Evolutionary conservation across 2,888 invertebrate species (phyloP).

Genomic region (Uropetala carovei): DNA sequence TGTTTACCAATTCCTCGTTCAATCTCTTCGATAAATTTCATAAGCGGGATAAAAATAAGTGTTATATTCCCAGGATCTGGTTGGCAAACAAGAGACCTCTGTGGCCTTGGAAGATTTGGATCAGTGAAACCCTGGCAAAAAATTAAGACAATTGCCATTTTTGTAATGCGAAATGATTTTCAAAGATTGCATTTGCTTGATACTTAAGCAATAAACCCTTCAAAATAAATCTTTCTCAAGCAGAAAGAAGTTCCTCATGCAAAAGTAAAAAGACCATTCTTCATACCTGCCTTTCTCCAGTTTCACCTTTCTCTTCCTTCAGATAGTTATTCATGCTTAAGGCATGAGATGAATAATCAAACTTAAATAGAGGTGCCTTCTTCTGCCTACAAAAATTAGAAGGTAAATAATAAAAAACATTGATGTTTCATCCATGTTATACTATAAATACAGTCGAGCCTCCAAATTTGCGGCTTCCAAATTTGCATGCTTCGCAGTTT

Average conservation of each 20-base stretch:
- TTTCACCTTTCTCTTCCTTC: constrained; percentile 74
- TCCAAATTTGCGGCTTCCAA: too few relatives aligned
- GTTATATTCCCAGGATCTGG: constrained; percentile 86
- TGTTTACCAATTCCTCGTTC: constrained; percentile 81
- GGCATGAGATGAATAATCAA: constrained; percentile 82
- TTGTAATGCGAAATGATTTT: background rate
- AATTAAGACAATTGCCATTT: background rate
- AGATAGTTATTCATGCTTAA: constrained; percentile 77
- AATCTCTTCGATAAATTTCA: constrained; percentile 89
- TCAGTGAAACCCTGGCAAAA: constrained; percentile 69
- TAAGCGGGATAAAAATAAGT: constrained; percentile 88
- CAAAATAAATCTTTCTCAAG: too few relatives aligned
- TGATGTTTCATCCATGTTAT: background rate
- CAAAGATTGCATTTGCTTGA: too few relatives aligned
- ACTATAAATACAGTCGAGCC: too few relatives aligned
- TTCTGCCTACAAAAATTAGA: constrained; percentile 72
- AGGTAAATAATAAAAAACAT: constrained; percentile 65
- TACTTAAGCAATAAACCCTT: too few relatives aligned
- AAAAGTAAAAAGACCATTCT: background rate
- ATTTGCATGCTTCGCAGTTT: too few relatives aligned
- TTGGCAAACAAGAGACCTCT: constrained; percentile 85
- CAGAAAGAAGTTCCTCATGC: background rate
- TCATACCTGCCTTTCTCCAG: constrained; percentile 38
- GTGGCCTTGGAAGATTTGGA: constrained; percentile 69
- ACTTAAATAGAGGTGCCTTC: constrained; percentile 81